Base-by-base conservation (phyloP, 2,888 invertebrate species). In the Cheilosia scutellata region DNA sequence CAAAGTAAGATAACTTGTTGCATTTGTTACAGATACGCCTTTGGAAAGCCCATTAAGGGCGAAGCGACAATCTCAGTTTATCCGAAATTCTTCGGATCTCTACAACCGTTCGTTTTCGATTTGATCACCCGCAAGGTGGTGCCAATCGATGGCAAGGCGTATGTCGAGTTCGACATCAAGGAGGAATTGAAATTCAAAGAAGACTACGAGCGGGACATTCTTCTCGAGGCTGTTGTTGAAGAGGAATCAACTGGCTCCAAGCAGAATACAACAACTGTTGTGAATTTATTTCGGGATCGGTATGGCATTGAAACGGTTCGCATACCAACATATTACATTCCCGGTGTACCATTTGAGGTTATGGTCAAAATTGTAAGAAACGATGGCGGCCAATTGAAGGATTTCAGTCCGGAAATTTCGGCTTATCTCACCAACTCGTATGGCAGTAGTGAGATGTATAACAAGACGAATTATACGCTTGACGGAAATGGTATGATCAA, bases 321-420 rank as follows among this genome's bases (percentile, higher is more conserved):
- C 89, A 96, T 97, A 27, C 96, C 98, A 0, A 96, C 97, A 88
- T 96, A 96, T 89, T 99, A 98, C 93, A 98, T 98, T 92, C 98
- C 99, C 0, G 97, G 97, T 27, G 94, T 99, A 49, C 96, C 96
- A 83, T 99, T 92, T 37, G 92, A 92, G 82, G 91, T 91, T 1
- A 90, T 91, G 11, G 92, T 92, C 68, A 96, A 96, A 93, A 93
- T 96, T 2, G 92, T 94, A 0, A 94, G 95, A 87, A 96, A 96
- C 89, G 96, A 96, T 92, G 95, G 95, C 53, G 93, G 94, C 20
- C 95, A 95, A 0, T 93, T 96, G 20, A 93, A 93, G 80, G 94
- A 95, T 74, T 93, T 94, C 37, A 93, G 93, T 49, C 94, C 94
- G 33, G 93, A 94, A 9, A 94, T 96, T 0, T 90, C 89, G 0